These are phyloP conservation scores for Amyelois transitella DNA, from an alignment of 1,140 invertebrate species.

Conservation along the genomic window DNA sequence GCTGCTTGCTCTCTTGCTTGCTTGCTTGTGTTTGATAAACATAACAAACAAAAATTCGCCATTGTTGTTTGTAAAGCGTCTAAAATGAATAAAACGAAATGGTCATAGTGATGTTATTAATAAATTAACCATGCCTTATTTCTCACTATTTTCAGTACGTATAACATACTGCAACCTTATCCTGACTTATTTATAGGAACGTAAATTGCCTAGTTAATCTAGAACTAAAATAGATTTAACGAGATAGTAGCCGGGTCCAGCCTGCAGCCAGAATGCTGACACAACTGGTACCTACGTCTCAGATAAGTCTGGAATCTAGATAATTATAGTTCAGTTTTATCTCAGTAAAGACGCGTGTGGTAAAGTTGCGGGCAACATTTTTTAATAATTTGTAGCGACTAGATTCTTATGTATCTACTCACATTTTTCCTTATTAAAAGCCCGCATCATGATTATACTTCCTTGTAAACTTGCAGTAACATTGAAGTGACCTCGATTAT, in stretches of 20 bases:
- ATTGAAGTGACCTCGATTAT: slow-evolving; percentile 8
- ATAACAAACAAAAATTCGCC: too few species aligned
- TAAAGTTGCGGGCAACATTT: not conserved
- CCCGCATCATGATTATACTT: not conserved
- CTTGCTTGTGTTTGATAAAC: too few species aligned
- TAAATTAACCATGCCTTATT: too few species aligned
- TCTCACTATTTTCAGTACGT: too few species aligned
- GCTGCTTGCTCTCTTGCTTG: too few species aligned
- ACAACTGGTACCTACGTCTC: not conserved
- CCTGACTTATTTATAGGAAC: too few species aligned
- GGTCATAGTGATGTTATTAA: too few species aligned
- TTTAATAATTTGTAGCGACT: not conserved
- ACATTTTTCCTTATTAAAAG: not conserved
- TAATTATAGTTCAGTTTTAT: not conserved
- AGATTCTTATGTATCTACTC: not conserved
- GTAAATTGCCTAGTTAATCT: too few species aligned
- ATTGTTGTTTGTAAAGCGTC: too few species aligned
- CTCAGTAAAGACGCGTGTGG: not conserved
- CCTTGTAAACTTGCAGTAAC: slow-evolving; percentile 3
- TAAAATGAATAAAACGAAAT: too few species aligned
- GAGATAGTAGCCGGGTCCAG: not conserved
- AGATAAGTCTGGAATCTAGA: not conserved
- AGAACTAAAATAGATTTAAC: too few species aligned
- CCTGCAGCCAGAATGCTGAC: not conserved
- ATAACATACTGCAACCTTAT: too few species aligned